A percentile compares a stretch with the other conserved stretches of the same genome.
These are phyloP conservation scores for Hemaris fuciformis DNA, from an alignment of 2,888 invertebrate genomes.

Conservation along the genomic window DNA sequence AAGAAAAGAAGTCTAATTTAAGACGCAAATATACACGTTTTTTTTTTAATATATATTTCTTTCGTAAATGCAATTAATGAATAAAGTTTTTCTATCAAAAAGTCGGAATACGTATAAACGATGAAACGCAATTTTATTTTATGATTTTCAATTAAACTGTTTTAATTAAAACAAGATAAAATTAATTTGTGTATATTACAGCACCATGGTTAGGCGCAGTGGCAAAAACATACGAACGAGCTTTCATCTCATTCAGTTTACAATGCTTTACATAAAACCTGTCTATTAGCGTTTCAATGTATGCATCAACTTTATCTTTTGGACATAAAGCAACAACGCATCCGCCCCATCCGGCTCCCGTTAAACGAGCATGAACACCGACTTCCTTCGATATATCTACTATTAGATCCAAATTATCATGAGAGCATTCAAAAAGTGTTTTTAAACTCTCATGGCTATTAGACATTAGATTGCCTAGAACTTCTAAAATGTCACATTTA, in stretches of 20 bases:
- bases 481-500: slow-evolving; percentile 60
- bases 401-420: slow-evolving; percentile 91
- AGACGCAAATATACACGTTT: no score
- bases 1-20: no score
- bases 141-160: background rate
- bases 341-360: slow-evolving; percentile 99
- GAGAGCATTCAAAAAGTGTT: slow-evolving; percentile 95
- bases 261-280: slow-evolving; percentile 85
- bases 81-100: no score
- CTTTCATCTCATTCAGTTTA: slow-evolving; percentile 74
- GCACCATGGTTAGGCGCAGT: slow-evolving; percentile 87
- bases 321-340: slow-evolving; percentile 94
- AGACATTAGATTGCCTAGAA: slow-evolving; percentile 91
- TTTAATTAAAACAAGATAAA: slow-evolving; percentile 1
- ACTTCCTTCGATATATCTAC: slow-evolving; percentile 87
- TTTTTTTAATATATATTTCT: no score
- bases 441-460: slow-evolving; percentile 93
- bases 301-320: slow-evolving; percentile 83
- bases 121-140: no score
- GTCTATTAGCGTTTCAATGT: slow-evolving; percentile 85
- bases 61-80: no score
- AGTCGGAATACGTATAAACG: no score
- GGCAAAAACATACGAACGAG: slow-evolving; percentile 85
- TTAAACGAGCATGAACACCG: slow-evolving; percentile 92
- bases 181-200: slow-evolving; percentile 63